Base-by-base conservation (phyloP, 2,888 invertebrate genomes). In the Melieria omissa region DNA sequence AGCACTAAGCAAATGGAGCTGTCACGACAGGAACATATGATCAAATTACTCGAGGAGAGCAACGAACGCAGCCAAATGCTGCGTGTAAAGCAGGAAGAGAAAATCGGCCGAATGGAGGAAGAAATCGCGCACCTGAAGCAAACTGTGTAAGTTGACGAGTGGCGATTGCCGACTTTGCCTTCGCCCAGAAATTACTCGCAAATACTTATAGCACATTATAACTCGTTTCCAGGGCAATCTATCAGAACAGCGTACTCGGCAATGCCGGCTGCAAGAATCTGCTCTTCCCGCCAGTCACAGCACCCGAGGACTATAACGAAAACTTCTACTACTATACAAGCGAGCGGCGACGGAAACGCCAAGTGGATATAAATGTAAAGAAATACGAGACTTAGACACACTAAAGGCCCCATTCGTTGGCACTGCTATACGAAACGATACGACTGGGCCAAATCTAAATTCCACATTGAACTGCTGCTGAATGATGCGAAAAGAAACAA, bases 11-110 rank as follows among this genome's bases (percentile, higher is more conserved):
- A 85, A 66, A 65, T 80, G n/a, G 80, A 84, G 58, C 54, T 86
- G 3, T 77, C 79, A 0, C 78, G 79, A 5, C 82, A 83, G 70
- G 81, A 84, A 47, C 80, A 85, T 45, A 79, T 81, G 16, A 84
- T 86, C 0, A 82, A 83, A 70, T 69, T 84, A 44, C 72, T 87
- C 47, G 81, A 83, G 70, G 84, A 86, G 65, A 84, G 78, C 65
- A 80, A 81, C 57, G 77, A 78, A 0, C 79, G 84, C 10, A 78
- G 77, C 63, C 80, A 81, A 54, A 75, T 77, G 61, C 65, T 83
- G 8, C 81, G 84, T 7, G 80, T 81, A 0, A 83, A 80, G n/a
- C 82, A 85, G 60, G 83, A 82, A n/a, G 82, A 84, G 44, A 83
- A 81, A 66, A 85, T 85, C 65, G 79, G 78, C 0, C 55, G 74